phyloP scores from a whole-genome alignment of 1,140 invertebrate genomes.

The Calliphora vicina region DNA sequence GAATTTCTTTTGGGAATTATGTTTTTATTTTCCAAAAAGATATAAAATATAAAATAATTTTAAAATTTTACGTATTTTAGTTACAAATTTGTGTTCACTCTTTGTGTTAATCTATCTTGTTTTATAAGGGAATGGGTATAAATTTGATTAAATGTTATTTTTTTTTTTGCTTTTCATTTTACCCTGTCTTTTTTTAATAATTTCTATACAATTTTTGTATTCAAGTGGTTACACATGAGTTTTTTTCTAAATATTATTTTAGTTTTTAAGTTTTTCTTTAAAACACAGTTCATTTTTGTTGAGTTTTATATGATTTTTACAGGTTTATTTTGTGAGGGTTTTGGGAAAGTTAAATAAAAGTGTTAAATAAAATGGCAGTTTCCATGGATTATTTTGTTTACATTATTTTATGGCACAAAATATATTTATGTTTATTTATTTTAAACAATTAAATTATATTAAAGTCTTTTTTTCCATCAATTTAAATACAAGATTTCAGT shows the following conservation, averaged over 20 bases:
- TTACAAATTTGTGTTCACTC: background rate
- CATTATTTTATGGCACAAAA: background rate
- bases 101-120: background rate
- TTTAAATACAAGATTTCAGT: background rate
- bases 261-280: background rate
- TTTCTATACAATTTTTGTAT: background rate
- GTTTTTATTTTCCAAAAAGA: background rate
- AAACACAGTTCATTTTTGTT: constrained; percentile 33
- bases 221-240: background rate
- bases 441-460: background rate
- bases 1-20: background rate
- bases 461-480: background rate
- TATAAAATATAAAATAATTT: too few relatives aligned
- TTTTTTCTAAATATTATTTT: background rate
- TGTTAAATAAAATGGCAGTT: background rate
- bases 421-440: background rate
- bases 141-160: too few relatives aligned
- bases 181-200: constrained; percentile 8
- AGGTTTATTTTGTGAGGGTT: background rate
- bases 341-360: background rate
- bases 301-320: background rate
- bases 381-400: background rate
- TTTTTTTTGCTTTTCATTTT: background rate
- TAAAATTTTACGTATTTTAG: constrained; percentile 28
- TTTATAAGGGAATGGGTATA: too few relatives aligned